Evolutionary conservation across 2,888 invertebrate genomes (phyloP), one percentile per base, ranked within the genome.

Genomic region (Stenichneumon culpator): DNA sequence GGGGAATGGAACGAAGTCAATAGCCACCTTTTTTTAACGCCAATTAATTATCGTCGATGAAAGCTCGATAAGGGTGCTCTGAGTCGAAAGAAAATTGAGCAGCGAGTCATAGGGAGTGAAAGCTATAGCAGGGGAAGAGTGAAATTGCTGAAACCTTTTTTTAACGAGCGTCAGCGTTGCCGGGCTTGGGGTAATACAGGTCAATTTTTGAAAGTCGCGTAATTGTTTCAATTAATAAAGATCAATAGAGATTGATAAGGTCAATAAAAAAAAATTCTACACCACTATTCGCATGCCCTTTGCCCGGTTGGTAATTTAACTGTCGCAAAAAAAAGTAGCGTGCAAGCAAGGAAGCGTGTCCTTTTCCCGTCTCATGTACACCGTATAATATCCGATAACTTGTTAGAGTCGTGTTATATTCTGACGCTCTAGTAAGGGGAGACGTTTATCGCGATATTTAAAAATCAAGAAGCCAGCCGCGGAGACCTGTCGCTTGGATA

Each of bases 401-500:
- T 75, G 83, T 83, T 83, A 83, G 83, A 79, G 75, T 75, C 83
- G 70, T 67, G 70, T 83, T 72, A 39, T 57, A 75, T 28, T 22
- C 54, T 28, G 50, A 28, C 44, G 52, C 73, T 57, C 69, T 47
- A n/a, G 83, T 74, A 79, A 69, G 60, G 28, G 47, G 72, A 83
- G 44, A 7, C 32, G 25, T 68, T 52, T 22, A 22, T 73, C 60
- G 67, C 25, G 57, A 25, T 44, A 57, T 74, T 70, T 44, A 44
- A n/a, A 57, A 69, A 63, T 72, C 47, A 63, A 63, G 25, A 68
- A 28, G 14, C 50, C 52, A 22, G 65, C 9, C 19, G 32, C 74
- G 9, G 14, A 19, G 22, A 28, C 65, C 44, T 36, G 11, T 14
- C 11, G 16, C n/a, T 32, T 32, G 54, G 11, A 16, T 11, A 52